These are phyloP conservation scores for Drosophila lacertosa DNA, from an alignment of 1,140 invertebrate genomes.

Conservation along the genomic window DNA sequence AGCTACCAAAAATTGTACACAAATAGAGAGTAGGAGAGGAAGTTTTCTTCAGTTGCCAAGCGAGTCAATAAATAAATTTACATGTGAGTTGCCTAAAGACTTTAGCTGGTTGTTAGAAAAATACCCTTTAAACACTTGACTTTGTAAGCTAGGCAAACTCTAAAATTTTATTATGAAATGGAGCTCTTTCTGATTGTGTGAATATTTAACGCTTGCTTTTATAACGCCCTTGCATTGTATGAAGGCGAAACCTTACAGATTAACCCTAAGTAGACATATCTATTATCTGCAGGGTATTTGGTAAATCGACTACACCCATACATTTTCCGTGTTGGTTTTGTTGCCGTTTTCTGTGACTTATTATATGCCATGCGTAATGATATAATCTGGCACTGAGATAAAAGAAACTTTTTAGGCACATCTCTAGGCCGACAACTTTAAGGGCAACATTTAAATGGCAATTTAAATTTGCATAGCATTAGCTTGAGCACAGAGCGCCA, in stretches of 20 bases:
- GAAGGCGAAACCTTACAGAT: too few relatives aligned
- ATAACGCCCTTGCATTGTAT: too few relatives aligned
- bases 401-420: constrained; percentile 39
- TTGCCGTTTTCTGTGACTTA: constrained; percentile 40
- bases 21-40: constrained; percentile 16
- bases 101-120: not conserved
- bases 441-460: constrained; percentile 42
- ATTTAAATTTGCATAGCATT: constrained; percentile 74
- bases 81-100: constrained; percentile 19
- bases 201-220: too few relatives aligned
- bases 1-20: constrained; percentile 55
- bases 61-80: constrained; percentile 79
- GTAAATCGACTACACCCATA: not conserved
- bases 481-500: constrained; percentile 9
- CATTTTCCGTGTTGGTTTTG: not conserved
- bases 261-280: too few relatives aligned
- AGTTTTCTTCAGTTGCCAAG: constrained; percentile 51
- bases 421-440: constrained; percentile 13
- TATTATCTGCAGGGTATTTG: not conserved
- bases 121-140: not conserved
- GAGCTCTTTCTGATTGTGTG: too few relatives aligned
- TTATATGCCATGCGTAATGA: constrained; percentile 55
- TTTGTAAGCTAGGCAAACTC: not conserved
- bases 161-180: too few relatives aligned
- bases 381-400: constrained; percentile 49